Conservation (phyloP, 2,113 vertebrate species). For the Globicephala melas region DNA sequence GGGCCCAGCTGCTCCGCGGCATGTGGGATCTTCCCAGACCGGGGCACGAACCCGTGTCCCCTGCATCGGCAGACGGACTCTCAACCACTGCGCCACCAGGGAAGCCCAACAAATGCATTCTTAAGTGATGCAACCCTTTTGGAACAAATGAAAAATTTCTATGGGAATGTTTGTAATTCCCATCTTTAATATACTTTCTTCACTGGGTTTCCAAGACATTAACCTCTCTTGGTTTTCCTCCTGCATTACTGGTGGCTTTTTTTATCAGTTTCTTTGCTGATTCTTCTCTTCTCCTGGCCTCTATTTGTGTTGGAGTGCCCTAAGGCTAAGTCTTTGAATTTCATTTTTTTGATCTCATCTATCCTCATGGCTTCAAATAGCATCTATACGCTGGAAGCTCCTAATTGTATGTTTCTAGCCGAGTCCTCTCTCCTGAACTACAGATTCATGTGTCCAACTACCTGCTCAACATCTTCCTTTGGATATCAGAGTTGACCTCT, state of each 20-base stretch:
- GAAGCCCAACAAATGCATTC: not conserved
- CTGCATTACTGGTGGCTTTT: not conserved
- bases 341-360: not conserved
- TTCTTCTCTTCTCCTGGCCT: not conserved
- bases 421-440: not conserved
- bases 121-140: not conserved
- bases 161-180: not conserved
- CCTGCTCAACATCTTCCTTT: not conserved
- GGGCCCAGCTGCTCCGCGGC: no score
- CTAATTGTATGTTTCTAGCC: not conserved
- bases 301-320: not conserved
- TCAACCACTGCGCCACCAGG: no score
- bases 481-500: not conserved
- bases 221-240: not conserved
- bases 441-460: not conserved
- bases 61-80: no score
- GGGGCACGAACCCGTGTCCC: no score
- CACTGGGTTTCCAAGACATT: not conserved
- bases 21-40: no score
- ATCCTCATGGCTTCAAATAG: not conserved
- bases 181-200: not conserved
- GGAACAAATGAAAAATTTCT: not conserved
- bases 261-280: not conserved
- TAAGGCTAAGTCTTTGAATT: not conserved
- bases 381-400: not conserved